Base-by-base conservation (phyloP, 1,140 invertebrate genomes). In the Ips nitidus region DNA sequence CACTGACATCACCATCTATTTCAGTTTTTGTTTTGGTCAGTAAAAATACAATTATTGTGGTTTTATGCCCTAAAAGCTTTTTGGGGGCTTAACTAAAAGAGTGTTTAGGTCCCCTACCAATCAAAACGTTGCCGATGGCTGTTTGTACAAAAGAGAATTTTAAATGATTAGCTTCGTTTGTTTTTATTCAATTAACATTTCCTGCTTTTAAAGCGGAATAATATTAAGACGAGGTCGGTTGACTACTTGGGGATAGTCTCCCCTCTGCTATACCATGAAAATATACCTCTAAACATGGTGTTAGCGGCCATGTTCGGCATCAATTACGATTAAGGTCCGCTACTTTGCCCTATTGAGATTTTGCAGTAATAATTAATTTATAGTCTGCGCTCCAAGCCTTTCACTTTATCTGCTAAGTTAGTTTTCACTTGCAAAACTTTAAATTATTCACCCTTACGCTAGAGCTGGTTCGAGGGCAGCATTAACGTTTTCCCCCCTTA, bases 301-400 rank as follows among this genome's bases (percentile, higher is more conserved):
- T 3, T 50, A 2, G 2, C 6, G 6, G 7, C 22, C 45, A 22
- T 2, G 22, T 6, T 22, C 3, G 3, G 45, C 45, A 2, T 50
- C 3, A 50, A 3, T 50, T 3, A 22, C 22, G 22, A 22, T 22
- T 22, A 22, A 22, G 3, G 45, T 50, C 22, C 3, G 3, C 22
- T 8, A 22, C 2, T 22, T 50, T 50, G 2, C 7, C 22, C 45
- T 22, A 3, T 8, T 50, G 22, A 2, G 7, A 8, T 50, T 3
- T 8, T 50, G 45, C 45, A 50, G 22, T 50, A 50, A 50, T 8
- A 50, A 50, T 50, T 8, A 50, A 50, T 50, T 50, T 50, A 50
- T 22, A 50, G 45, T 50, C 22, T 50, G 6, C 45, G 6, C 7
- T 2, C 2, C 7, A 50, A 50, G 22, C 45, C 22, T 50, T 50